phyloP scores from a whole-genome alignment of 2,797 vertebrate genomes.

The Pseudotriccus pelzelni region DNA sequence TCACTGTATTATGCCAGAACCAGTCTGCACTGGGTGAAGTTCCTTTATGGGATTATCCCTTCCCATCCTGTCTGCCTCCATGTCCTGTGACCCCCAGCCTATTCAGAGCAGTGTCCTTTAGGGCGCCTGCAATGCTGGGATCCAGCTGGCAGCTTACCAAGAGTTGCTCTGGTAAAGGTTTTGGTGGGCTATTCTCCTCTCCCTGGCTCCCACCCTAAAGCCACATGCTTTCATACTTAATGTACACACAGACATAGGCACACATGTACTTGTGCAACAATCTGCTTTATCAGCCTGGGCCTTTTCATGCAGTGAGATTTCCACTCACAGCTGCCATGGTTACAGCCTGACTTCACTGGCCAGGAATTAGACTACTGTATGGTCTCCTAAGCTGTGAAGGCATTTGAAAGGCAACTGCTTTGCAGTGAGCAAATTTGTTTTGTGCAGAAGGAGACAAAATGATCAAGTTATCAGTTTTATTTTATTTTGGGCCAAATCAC shows the following conservation, averaged over 20 bases:
- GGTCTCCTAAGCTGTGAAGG: background rate
- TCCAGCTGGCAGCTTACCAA: background rate
- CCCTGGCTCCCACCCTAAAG: background rate
- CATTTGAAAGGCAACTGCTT: conserved; percentile 31
- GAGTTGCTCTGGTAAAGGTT: background rate
- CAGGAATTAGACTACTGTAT: conserved; percentile 49
- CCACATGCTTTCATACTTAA: background rate
- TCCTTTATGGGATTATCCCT: background rate
- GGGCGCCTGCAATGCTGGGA: background rate
- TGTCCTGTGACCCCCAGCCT: background rate
- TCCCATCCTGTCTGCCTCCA: background rate
- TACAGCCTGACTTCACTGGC: conserved; percentile 56
- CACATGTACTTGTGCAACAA: background rate
- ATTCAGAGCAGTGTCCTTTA: background rate
- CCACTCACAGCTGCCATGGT: conserved; percentile 22
- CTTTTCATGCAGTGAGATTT: background rate
- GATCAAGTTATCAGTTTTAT: background rate
- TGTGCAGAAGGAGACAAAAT: background rate
- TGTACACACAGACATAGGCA: background rate
- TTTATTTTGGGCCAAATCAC: background rate
- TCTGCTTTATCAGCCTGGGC: conserved; percentile 11
- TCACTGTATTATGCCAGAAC: background rate
- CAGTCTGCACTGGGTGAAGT: background rate
- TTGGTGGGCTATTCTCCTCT: background rate
- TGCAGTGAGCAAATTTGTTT: background rate